phyloP scores from a whole-genome alignment of 2,113 vertebrate species.

The Trachemys scripta region DNA sequence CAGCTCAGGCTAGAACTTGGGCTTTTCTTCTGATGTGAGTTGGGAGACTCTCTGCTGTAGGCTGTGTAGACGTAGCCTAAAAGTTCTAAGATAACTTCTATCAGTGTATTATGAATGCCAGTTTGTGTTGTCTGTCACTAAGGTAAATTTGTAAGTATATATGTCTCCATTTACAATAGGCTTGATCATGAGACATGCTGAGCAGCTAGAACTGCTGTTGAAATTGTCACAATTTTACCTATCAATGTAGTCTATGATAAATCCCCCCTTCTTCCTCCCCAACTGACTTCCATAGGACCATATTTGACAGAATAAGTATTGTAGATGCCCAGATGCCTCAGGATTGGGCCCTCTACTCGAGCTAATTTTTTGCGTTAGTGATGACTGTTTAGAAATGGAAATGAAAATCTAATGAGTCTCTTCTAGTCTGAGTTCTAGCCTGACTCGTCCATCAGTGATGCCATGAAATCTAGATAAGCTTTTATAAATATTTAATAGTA shows the following conservation, averaged over 20 bases:
- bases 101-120: not conserved
- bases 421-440: not conserved
- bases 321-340: not conserved
- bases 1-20: not conserved
- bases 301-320: not conserved
- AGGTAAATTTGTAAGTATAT: not conserved
- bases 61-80: not conserved
- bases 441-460: not conserved
- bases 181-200: not conserved
- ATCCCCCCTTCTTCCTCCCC: not conserved
- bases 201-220: not conserved
- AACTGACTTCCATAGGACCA: not conserved
- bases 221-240: not conserved
- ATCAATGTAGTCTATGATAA: not conserved
- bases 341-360: not conserved
- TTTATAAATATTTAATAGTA: not conserved
- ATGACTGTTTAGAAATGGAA: not conserved
- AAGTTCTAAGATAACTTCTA: not conserved
- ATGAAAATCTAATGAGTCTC: not conserved
- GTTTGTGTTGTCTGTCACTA: accelerated
- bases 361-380: not conserved
- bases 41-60: not conserved
- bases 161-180: not conserved
- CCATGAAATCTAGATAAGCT: not conserved
- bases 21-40: not conserved